These are phyloP conservation scores for Ibycter americanus DNA, from an alignment of 2,797 vertebrate genomes.

Conservation along the genomic window DNA sequence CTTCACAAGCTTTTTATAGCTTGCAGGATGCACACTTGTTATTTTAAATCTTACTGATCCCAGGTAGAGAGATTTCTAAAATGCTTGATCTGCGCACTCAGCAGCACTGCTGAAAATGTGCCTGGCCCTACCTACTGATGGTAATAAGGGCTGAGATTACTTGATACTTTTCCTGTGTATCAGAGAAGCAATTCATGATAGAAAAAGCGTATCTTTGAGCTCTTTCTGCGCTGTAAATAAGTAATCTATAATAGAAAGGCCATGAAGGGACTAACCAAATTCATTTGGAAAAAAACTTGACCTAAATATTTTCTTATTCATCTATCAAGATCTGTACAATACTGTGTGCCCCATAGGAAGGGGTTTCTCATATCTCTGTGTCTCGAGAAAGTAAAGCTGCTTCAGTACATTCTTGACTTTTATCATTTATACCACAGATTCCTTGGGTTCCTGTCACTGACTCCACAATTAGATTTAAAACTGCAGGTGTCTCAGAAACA, in stretches of 20 bases:
- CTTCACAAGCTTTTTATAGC: neutral
- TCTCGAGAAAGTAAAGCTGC: neutral
- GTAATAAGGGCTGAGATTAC: neutral
- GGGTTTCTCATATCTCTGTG: neutral
- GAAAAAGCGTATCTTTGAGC: neutral
- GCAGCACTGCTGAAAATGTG: neutral
- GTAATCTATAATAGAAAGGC: neutral
- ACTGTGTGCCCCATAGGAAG: neutral
- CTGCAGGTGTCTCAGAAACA: neutral
- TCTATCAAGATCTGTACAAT: neutral
- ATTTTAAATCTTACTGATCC: constrained; percentile 14
- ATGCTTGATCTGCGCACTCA: neutral
- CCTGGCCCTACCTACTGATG: neutral
- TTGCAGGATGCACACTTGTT: neutral
- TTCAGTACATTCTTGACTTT: neutral
- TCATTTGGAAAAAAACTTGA: neutral
- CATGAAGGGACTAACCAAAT: neutral
- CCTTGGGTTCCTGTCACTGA: neutral
- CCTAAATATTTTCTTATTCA: neutral
- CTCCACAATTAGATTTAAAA: neutral
- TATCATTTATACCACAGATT: neutral
- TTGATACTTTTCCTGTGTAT: neutral
- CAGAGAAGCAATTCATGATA: neutral
- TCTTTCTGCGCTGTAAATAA: neutral
- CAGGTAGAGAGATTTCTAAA: neutral